Percentiles rank a stretch among this genome's conserved stretches.
These are phyloP conservation scores for Chouioia cunea DNA, from an alignment of 2,888 invertebrate species.

Conservation along the genomic window DNA sequence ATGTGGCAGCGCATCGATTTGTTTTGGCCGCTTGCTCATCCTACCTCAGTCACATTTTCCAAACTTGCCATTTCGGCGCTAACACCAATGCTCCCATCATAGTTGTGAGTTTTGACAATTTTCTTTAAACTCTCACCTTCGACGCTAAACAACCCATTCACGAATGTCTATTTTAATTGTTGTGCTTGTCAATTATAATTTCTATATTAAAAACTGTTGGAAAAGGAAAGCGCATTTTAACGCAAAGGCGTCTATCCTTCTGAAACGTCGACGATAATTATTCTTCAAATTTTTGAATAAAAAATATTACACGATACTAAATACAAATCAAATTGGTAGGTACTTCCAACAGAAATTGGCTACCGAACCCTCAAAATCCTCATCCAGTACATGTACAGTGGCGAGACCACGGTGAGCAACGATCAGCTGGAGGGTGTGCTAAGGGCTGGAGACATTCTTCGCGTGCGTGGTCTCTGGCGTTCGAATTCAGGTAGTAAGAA, in stretches of 20 bases:
- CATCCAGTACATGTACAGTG: constrained; percentile 89
- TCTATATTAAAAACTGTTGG: too few relatives aligned
- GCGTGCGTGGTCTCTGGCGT: constrained; percentile 85
- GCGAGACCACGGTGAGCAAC: constrained; percentile 87
- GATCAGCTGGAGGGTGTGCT: constrained; percentile 85
- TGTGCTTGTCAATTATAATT: too few relatives aligned
- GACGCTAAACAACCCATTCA: too few relatives aligned
- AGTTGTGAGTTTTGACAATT: constrained; percentile 57
- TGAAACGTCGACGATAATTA: too few relatives aligned
- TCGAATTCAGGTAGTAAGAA: constrained; percentile 59
- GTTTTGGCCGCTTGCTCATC: constrained; percentile 86
- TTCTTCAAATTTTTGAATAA: not conserved
- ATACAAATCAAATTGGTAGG: constrained; percentile 58
- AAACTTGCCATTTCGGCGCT: constrained; percentile 67
- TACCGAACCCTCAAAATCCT: constrained; percentile 84
- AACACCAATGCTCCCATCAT: constrained; percentile 67
- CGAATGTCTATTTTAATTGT: too few relatives aligned
- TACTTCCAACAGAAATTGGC: constrained; percentile 85
- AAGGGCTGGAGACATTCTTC: constrained; percentile 84
- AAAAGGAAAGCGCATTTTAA: too few relatives aligned
- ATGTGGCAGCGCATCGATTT: constrained; percentile 87
- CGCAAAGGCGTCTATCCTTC: too few relatives aligned
- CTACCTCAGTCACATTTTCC: constrained; percentile 73
- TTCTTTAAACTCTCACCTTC: too few relatives aligned
- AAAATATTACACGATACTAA: not conserved